phyloP scores from a whole-genome alignment of 2,888 invertebrate genomes.

The Andrena bicolor region DNA sequence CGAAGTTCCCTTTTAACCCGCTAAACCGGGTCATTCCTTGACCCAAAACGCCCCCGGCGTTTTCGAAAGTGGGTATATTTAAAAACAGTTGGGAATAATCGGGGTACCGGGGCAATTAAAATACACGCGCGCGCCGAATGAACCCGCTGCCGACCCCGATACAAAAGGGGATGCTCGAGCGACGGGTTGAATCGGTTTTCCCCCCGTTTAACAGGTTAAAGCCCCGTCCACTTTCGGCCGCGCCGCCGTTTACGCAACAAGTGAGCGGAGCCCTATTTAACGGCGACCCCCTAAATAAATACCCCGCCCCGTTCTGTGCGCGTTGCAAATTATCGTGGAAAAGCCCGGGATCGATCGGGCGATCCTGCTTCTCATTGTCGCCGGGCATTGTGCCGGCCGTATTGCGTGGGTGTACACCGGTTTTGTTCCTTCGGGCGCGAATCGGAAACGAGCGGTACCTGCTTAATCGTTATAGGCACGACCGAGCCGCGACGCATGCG shows the following conservation, averaged over 20 bases:
- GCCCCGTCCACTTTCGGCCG: constrained; percentile 8
- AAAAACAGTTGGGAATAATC: no score
- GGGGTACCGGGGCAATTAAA: no score
- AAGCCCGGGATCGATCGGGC: constrained; percentile 45
- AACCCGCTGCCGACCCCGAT: no score
- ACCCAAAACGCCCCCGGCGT: no score
- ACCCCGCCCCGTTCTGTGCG: neutral
- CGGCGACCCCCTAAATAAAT: constrained; percentile 15
- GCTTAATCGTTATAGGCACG: constrained; percentile 24
- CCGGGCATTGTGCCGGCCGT: constrained; percentile 6
- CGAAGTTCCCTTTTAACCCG: constrained; percentile 17
- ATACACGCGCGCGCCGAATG: no score
- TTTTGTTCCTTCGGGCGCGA: constrained; percentile 52
- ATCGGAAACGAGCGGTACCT: constrained; percentile 64
- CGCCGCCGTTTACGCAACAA: constrained; percentile 49
- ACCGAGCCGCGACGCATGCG: constrained; percentile 43
- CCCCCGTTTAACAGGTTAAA: neutral
- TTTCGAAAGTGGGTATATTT: no score
- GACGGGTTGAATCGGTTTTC: no score
- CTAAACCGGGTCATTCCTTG: no score
- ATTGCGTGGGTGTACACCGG: constrained; percentile 34
- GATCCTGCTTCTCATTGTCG: constrained; percentile 57
- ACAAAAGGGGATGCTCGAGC: no score
- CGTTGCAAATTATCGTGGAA: constrained; percentile 6
- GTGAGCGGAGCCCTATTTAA: constrained; percentile 31